Evolutionary conservation across 30 jellyfish, hydroid and myxozoan species (phyloP).

Genomic region (Thelohanellus kitauei): DNA sequence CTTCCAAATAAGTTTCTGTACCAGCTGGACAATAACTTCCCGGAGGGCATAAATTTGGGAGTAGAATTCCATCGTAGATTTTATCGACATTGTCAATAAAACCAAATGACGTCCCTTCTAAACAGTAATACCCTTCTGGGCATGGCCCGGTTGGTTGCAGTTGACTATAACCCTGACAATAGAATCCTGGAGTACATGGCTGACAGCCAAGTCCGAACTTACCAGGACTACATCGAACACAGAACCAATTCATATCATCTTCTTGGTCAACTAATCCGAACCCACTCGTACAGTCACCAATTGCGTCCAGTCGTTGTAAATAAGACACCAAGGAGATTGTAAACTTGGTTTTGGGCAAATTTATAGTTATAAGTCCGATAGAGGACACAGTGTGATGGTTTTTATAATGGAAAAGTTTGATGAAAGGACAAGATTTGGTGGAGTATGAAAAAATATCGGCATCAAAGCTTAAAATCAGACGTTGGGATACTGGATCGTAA

Average conservation of each 20-base stretch:
- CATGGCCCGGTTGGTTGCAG: conserved; percentile 96
- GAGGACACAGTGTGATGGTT: conserved; percentile 83
- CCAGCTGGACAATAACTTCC: conserved; percentile 99
- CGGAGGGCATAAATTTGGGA: conserved; percentile 90
- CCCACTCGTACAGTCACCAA: conserved; percentile 87
- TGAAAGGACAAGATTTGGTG: conserved; percentile 79
- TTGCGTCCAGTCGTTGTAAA: conserved; percentile 59
- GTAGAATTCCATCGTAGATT: conserved; percentile 1
- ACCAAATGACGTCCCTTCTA: too few species aligned
- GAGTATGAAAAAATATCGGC: conserved; percentile 70
- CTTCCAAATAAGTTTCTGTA: conserved; percentile 33
- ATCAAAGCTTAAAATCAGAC: conserved; percentile 67
- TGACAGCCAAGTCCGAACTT: conserved; percentile 92
- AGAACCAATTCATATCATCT: conserved; percentile 35
- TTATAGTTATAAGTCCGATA: conserved; percentile 54
- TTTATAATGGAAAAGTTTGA: conserved; percentile 45
- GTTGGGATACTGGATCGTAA: conserved; percentile 38
- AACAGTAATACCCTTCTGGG: conserved; percentile 34
- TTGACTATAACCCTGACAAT: conserved; percentile 85
- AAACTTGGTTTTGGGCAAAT: conserved; percentile 42
- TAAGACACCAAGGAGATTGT: conserved; percentile 69
- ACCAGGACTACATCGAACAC: conserved; percentile 94
- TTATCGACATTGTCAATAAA: too few species aligned
- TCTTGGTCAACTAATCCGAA: conserved; percentile 76
- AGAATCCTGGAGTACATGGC: conserved; percentile 86